Evolutionary conservation across 2,888 invertebrate genomes (phyloP).

Genomic region (Drosophila fungiperda): DNA sequence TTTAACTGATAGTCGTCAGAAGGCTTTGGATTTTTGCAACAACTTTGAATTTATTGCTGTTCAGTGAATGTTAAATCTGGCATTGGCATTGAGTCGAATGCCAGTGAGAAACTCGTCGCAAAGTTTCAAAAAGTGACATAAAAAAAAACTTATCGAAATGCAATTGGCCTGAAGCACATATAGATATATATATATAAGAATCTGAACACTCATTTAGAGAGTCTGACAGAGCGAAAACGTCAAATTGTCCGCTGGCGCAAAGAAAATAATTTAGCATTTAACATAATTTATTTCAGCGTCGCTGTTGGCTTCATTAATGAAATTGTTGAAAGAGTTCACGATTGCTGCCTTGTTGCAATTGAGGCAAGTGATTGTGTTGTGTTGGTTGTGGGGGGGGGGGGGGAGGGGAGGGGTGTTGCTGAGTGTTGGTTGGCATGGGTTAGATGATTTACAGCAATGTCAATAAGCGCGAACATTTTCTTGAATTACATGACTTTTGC

Average conservation of each 20-base stretch:
- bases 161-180: not conserved
- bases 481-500: conserved; percentile 31
- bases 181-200: not conserved
- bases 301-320: conserved; percentile 35
- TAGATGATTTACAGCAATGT: conserved; percentile 23
- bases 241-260: conserved; percentile 24
- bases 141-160: not conserved
- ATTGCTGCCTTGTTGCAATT: conserved; percentile 15
- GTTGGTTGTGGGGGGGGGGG: not conserved
- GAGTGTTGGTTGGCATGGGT: not conserved
- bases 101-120: not conserved
- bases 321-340: conserved; percentile 42
- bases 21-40: not conserved
- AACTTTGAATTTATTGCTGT: not conserved
- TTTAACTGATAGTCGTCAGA: not conserved
- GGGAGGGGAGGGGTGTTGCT: not conserved
- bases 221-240: not conserved
- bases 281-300: conserved; percentile 38
- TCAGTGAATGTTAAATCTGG: not conserved
- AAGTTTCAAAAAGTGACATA: not conserved
- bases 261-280: conserved; percentile 43
- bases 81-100: not conserved
- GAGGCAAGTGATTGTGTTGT: not conserved
- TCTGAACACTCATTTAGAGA: not conserved
- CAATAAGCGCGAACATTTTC: conserved; percentile 34